Evolutionary conservation across 2,113 vertebrate genomes (phyloP).

Genomic region (Halichoerus grypus): DNA sequence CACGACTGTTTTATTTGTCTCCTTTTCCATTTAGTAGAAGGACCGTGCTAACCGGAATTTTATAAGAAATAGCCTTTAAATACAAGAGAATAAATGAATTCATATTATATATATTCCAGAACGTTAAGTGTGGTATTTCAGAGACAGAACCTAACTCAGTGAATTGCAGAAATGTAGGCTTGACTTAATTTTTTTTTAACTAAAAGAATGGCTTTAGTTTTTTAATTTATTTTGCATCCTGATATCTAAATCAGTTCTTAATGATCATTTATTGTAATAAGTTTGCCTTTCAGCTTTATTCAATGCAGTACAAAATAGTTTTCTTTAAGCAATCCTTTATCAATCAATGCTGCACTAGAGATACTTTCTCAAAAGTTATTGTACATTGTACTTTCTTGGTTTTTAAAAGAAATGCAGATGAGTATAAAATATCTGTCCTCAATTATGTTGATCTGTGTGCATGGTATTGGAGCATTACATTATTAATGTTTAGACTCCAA

Average conservation of each 20-base stretch:
- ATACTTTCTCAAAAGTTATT: constrained; percentile 75
- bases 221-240: constrained; percentile 65
- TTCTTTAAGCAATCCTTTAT: constrained; percentile 75
- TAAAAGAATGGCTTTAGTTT: constrained; percentile 60
- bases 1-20: constrained; percentile 74
- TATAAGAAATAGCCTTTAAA: constrained; percentile 77
- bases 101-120: constrained; percentile 55
- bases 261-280: constrained; percentile 69
- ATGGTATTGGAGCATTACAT: constrained; percentile 61
- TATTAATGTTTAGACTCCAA: constrained; percentile 57
- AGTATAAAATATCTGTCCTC: constrained; percentile 69
- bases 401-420: constrained; percentile 70
- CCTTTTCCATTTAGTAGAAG: constrained; percentile 73
- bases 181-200: constrained; percentile 68
- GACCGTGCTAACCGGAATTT: constrained; percentile 74
- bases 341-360: constrained; percentile 79
- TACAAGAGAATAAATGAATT: constrained; percentile 53
- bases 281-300: constrained; percentile 72
- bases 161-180: constrained; percentile 63
- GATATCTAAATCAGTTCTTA: constrained; percentile 72
- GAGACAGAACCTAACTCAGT: constrained; percentile 66
- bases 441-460: constrained; percentile 80
- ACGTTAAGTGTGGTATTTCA: constrained; percentile 74
- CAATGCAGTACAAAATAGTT: constrained; percentile 70
- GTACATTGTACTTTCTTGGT: constrained; percentile 64